These are phyloP conservation scores for Macropodus opercularis DNA, from an alignment of 2,797 vertebrate species.

Conservation along the genomic window DNA sequence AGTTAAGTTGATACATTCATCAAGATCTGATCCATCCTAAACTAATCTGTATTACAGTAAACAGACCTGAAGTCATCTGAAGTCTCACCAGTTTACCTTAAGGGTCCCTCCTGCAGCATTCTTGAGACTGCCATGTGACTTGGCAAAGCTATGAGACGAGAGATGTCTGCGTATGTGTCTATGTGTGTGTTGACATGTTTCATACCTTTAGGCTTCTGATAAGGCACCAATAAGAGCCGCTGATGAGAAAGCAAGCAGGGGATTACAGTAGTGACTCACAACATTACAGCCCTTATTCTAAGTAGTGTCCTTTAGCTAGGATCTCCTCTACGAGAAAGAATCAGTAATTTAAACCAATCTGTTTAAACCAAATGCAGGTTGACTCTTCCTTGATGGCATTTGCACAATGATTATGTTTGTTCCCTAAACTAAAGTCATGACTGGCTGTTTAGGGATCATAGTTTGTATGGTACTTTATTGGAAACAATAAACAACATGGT, in stretches of 20 bases:
- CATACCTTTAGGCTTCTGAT: constrained; percentile 26
- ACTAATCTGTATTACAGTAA: constrained; percentile 16
- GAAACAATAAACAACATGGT: too few species aligned
- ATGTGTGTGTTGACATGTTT: constrained; percentile 5
- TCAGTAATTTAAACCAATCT: constrained; percentile 2
- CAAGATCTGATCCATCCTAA: constrained; percentile 30
- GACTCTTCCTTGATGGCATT: background rate
- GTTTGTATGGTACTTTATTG: too few species aligned
- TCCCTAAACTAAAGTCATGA: too few species aligned
- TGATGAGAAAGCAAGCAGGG: constrained; percentile 15
- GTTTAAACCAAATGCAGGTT: background rate
- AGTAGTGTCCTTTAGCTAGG: background rate
- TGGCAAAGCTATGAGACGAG: background rate
- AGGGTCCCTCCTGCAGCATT: constrained; percentile 6
- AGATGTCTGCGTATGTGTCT: background rate
- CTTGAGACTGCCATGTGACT: constrained; percentile 1
- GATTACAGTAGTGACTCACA: background rate
- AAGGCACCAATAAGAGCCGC: constrained; percentile 1
- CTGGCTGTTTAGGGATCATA: too few species aligned
- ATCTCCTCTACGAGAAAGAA: background rate
- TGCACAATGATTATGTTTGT: too few species aligned
- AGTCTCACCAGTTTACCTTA: constrained; percentile 2
- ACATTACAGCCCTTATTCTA: constrained; percentile 1
- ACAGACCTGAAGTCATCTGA: constrained; percentile 13
- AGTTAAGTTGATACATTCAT: constrained; percentile 34